These are phyloP conservation scores for Druon quercuslanigerum DNA, from an alignment of 1,140 invertebrate genomes.

Conservation along the genomic window DNA sequence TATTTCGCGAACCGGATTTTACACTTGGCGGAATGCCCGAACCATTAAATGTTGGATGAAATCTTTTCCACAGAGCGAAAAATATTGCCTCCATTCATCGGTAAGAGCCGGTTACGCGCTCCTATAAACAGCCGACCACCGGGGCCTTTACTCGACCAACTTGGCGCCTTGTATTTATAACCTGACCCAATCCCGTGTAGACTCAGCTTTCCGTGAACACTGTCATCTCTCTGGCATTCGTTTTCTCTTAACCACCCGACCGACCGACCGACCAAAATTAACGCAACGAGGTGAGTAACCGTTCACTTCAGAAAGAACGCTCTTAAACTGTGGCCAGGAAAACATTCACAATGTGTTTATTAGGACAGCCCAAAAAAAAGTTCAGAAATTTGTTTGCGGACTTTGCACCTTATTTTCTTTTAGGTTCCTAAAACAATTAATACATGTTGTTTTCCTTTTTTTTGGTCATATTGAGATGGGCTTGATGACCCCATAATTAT, in stretches of 20 bases:
- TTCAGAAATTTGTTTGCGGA: too few relatives aligned
- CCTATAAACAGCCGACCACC: conserved; percentile 30
- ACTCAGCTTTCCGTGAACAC: conserved; percentile 54
- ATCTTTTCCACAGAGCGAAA: not conserved
- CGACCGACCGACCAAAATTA: conserved; percentile 53
- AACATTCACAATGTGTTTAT: not conserved
- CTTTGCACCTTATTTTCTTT: too few relatives aligned
- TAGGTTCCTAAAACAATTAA: too few relatives aligned
- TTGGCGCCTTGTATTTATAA: conserved; percentile 69
- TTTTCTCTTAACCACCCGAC: conserved; percentile 43
- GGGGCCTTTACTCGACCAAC: conserved; percentile 40
- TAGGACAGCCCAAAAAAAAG: too few relatives aligned
- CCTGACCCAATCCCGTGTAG: conserved; percentile 61
- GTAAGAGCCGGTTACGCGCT: conserved; percentile 7
- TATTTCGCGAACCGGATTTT: not conserved
- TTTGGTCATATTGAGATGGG: too few relatives aligned
- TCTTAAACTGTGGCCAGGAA: conserved; percentile 5
- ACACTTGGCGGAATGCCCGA: not conserved
- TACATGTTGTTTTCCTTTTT: too few relatives aligned
- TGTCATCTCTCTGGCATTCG: conserved; percentile 53
- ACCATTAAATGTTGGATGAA: not conserved
- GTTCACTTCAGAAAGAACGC: not conserved
- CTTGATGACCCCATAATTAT: too few relatives aligned
- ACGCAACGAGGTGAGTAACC: conserved; percentile 61
- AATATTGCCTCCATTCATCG: not conserved